Evolutionary conservation across 2,797 vertebrate genomes (phyloP), one percentile per base, ranked within the genome.

Genomic region (Pseudochirops cupreus): DNA sequence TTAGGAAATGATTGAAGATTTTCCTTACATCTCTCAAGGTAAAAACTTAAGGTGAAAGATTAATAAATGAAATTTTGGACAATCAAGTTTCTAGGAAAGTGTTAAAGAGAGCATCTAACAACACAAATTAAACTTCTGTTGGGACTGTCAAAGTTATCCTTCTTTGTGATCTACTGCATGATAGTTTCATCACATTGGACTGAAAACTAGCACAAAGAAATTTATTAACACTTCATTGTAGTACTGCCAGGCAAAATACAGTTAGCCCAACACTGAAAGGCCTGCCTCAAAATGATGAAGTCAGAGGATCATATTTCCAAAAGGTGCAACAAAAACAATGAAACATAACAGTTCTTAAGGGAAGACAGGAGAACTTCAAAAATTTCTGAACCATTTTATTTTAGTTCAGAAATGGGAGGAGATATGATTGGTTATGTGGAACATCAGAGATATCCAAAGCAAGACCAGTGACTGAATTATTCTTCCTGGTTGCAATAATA

Each of bases 71-170:
- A 92, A 95, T 87, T 93, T 95, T 54, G 56, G 56, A 50, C n/a
- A 90, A 90, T 54, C 67, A 93, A 93, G 74, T 92, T 96, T 94
- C 52, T n/a, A 96, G 96, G 46, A 28, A 96, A 28, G n/a, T 57
- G 58, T 87, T 96, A 54, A 53, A 95, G 95, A 95, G 92, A 54
- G 31, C 96, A 91, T 93, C 52, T 55, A 94, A 97, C n/a, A 96
- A 94, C 94, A 96, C 56, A 93, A 96, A 96, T 31, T 93, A 95
- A 96, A 94, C 54, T 92, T 91, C n/a, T 53, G 26, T 91, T 59
- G 95, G 95, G 31, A n/a, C 93, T 56, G 31, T 89, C 54, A 58
- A 82, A 90, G 56, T 46, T 46, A 82, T 14, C 50, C 28, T 54
- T 33, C 13, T 87, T 90, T 62, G 18, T 74, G 95, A 89, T 46